Evolutionary conservation across 2,888 invertebrate species (phyloP), one percentile per base, ranked within the genome.

Genomic region (Drosophila hawaiiensis): DNA sequence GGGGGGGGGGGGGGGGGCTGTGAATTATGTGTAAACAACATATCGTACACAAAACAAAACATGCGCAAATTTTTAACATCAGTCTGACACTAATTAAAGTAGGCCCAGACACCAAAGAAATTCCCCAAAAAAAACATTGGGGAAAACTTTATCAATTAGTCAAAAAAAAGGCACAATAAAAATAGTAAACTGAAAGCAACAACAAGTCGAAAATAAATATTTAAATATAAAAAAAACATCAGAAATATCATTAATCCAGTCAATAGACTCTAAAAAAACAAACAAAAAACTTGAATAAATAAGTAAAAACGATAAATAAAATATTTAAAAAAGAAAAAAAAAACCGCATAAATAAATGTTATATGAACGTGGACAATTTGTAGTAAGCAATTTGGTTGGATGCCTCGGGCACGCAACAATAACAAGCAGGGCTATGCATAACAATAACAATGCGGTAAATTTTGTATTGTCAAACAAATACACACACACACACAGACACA

Each of bases 401-500:
- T 75, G 66, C 61, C 62, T 55, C 49, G 39, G 66, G 55, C 75
- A 79, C 75, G 68, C 74, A 75, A 73, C 67, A 73, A 55, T n/a
- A 50, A 43, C 62, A 62, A 63, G 55, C 55, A 50, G 37, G 60
- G 52, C 50, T 37, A 55, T 28, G 31, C 28, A 68, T 55, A 50
- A 52, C 53, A 73, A 67, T 59, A 68, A 68, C 47, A 47, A 66
- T 62, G 67, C 47, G 64, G 28, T 70, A 71, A 70, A 73, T 64
- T 76, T 49, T 58, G 39, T 74, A 74, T 78, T 74, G 74, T 74
- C 78, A 74, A 71, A 73, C 70, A 82, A 43, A 72, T 53, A 41
- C 53, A 74, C 59, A 59, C 66, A 64, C 63, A 43, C 52, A 58
- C 62, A 66, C 50, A 67, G 28, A 60, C 68, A 50, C 47, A 41